A percentile compares a stretch with the other conserved stretches of the same genome.
Evolutionary conservation across 2,113 vertebrate genomes (phyloP).

Genomic region (Lathamus discolor): DNA sequence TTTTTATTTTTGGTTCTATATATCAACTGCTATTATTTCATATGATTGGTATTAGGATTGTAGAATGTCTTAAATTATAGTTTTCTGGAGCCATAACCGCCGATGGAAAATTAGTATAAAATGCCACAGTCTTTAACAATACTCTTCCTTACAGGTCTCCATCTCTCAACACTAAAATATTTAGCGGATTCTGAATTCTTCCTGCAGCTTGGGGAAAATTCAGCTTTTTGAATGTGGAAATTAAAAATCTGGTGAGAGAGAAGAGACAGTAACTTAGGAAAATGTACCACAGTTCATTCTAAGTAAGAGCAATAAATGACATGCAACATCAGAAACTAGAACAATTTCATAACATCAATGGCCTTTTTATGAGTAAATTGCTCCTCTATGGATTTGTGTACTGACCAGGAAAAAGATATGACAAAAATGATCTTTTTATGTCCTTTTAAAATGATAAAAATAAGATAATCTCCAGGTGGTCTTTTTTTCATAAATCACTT

Average conservation of each 20-base stretch:
- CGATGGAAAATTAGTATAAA: constrained; percentile 61
- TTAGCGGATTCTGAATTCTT: constrained; percentile 57
- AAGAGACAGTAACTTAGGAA: not conserved
- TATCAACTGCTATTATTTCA: constrained; percentile 42
- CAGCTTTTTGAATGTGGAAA: constrained; percentile 41
- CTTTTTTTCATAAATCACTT: constrained; percentile 71
- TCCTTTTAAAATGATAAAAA: constrained; percentile 66
- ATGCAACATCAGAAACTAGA: constrained; percentile 43
- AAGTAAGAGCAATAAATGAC: constrained; percentile 50
- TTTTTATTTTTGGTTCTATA: constrained; percentile 44
- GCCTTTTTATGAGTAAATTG: constrained; percentile 60
- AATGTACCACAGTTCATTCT: constrained; percentile 14
- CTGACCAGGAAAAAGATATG: constrained; percentile 44
- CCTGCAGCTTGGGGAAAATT: constrained; percentile 57
- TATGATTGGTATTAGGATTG: constrained; percentile 40
- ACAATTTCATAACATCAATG: constrained; percentile 27
- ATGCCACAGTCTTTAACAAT: constrained; percentile 60
- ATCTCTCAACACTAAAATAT: constrained; percentile 55
- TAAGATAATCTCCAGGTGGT: constrained; percentile 59
- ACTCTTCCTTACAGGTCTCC: constrained; percentile 45
- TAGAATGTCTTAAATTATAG: constrained; percentile 48
- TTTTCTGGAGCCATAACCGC: constrained; percentile 47
- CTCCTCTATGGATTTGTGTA: constrained; percentile 59
- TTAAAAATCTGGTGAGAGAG: constrained; percentile 8
- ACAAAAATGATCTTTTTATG: constrained; percentile 61